A percentile compares a stretch with the other conserved stretches of the same genome.
These are phyloP conservation scores for Philonicus albiceps DNA, from an alignment of 2,888 invertebrate genomes.

Conservation along the genomic window DNA sequence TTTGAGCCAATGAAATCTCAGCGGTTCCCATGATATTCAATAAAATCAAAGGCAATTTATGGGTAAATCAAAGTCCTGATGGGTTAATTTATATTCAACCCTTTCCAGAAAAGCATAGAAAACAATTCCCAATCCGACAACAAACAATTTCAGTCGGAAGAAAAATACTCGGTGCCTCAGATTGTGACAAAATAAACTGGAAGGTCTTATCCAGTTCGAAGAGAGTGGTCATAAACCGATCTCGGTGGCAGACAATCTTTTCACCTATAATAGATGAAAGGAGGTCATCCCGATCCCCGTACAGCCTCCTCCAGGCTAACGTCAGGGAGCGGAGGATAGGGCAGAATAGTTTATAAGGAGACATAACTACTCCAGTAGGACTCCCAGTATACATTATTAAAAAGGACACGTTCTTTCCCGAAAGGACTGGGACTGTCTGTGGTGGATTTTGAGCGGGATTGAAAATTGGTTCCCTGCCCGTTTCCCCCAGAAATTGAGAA, in stretches of 20 bases:
- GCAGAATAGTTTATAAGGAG: conserved; percentile 21
- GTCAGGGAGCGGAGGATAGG: neutral
- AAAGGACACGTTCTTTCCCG: conserved; percentile 32
- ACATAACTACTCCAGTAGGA: conserved; percentile 30
- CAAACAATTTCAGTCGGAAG: conserved; percentile 34
- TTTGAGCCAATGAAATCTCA: conserved; percentile 2
- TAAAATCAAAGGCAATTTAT: conserved; percentile 31
- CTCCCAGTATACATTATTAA: conserved; percentile 34
- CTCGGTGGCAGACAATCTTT: conserved; percentile 34
- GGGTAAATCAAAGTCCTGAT: conserved; percentile 27
- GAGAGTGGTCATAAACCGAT: conserved; percentile 38
- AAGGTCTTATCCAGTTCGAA: conserved; percentile 21
- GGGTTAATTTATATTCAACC: conserved; percentile 37
- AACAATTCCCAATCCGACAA: conserved; percentile 35
- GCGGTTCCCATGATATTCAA: conserved; percentile 17
- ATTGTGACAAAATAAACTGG: conserved; percentile 33
- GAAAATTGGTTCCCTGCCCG: conserved; percentile 33
- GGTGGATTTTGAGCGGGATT: conserved; percentile 35
- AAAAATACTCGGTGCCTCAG: conserved; percentile 25
- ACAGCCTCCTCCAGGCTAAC: neutral
- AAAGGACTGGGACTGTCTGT: conserved; percentile 19
- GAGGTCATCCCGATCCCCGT: neutral
- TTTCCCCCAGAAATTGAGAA: neutral
- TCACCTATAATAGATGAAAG: conserved; percentile 38
- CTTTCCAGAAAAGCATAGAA: conserved; percentile 2